Evolutionary conservation across 1,140 invertebrate genomes (phyloP).

Genomic region (Lepidurus arcticus): DNA sequence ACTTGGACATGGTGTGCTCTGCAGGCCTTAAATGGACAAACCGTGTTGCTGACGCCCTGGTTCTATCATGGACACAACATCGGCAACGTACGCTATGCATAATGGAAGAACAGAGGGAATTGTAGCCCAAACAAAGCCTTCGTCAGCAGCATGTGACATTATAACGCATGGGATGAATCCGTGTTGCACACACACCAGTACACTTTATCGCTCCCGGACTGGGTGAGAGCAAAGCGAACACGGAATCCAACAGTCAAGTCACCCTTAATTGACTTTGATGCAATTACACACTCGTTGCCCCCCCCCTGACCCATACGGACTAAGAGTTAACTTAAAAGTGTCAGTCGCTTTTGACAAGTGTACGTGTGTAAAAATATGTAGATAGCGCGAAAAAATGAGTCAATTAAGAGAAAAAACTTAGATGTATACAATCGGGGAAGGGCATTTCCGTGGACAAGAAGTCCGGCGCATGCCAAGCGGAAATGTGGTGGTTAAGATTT

Average conservation of each 20-base stretch:
- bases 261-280: conserved; percentile 2
- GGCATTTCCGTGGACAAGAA: too few relatives aligned
- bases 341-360: too few relatives aligned
- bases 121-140: not conserved
- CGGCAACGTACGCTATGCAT: not conserved
- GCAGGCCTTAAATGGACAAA: conserved; percentile 13
- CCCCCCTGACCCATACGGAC: not conserved
- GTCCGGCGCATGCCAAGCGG: not conserved
- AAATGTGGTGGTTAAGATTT: not conserved
- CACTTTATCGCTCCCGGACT: not conserved
- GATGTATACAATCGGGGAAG: too few relatives aligned
- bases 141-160: conserved; percentile 18
- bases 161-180: not conserved
- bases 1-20: not conserved
- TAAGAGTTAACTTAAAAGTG: not conserved
- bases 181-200: not conserved
- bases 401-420: too few relatives aligned
- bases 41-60: not conserved
- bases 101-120: not conserved
- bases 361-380: too few relatives aligned
- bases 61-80: conserved; percentile 9
- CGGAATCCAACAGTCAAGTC: not conserved
- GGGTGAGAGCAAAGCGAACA: not conserved
- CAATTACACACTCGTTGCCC: not conserved
- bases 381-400: too few relatives aligned